These are phyloP conservation scores for Cephalopterus ornatus DNA, from an alignment of 2,113 vertebrate species.

Conservation along the genomic window DNA sequence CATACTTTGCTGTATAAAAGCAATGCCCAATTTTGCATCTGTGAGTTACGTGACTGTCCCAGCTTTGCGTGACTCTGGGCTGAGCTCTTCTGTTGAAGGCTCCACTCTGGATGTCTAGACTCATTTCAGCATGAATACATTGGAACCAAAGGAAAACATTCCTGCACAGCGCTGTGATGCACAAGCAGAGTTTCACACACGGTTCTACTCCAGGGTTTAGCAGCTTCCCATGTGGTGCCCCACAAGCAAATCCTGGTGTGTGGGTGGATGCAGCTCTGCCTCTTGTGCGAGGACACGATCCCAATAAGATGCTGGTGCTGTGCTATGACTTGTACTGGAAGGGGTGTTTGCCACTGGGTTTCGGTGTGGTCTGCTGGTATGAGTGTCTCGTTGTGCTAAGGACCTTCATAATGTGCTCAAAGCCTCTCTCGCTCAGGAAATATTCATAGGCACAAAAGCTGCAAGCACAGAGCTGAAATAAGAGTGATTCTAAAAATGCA, in stretches of 20 bases:
- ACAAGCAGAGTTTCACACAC: neutral
- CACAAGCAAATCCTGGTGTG: neutral
- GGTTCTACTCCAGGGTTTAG: neutral
- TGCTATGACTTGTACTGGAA: neutral
- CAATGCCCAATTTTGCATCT: neutral
- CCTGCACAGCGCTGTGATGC: neutral
- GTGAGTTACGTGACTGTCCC: neutral
- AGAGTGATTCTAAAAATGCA: neutral
- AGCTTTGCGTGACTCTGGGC: neutral
- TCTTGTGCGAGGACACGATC: accelerated
- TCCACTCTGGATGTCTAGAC: neutral
- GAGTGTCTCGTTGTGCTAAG: neutral
- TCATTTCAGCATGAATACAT: neutral
- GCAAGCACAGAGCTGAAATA: neutral
- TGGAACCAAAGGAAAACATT: neutral
- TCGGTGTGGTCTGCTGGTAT: accelerated
- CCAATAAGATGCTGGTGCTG: neutral
- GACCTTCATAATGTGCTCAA: neutral
- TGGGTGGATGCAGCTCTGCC: neutral
- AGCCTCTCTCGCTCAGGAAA: neutral
- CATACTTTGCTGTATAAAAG: neutral
- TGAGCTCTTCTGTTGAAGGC: neutral
- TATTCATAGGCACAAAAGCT: neutral
- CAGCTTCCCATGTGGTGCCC: neutral
- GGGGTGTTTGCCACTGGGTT: neutral